These are phyloP conservation scores for Parapsyche elsis DNA, from an alignment of 1,140 invertebrate genomes.

Conservation along the genomic window DNA sequence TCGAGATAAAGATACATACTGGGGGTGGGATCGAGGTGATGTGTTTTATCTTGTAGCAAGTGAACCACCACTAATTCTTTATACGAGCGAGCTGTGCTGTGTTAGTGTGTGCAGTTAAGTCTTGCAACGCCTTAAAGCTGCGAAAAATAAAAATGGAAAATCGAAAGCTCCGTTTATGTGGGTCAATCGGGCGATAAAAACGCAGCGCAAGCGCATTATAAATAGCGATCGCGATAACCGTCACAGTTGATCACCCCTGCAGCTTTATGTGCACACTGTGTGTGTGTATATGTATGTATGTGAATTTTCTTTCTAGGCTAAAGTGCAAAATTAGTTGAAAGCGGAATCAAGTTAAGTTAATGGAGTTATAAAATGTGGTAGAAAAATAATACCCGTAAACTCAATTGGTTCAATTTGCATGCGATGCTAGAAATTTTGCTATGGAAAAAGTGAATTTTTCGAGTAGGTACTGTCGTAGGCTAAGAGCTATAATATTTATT, in stretches of 20 bases:
- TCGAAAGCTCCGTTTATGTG: background rate
- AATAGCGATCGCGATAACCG: background rate
- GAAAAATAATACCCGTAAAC: background rate
- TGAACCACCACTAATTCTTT: background rate
- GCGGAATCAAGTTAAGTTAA: background rate
- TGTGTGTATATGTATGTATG: too few species aligned
- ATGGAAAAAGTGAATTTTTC: too few species aligned
- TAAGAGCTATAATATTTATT: too few species aligned
- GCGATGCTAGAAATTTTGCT: too few species aligned
- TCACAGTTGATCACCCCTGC: too few species aligned
- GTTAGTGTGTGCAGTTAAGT: background rate
- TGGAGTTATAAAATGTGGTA: background rate
- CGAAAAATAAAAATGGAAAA: slow-evolving; percentile 14
- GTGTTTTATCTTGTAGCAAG: background rate
- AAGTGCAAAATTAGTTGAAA: background rate
- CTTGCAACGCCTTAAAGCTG: background rate
- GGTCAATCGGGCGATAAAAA: slow-evolving; percentile 22
- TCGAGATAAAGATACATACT: background rate
- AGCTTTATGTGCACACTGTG: too few species aligned
- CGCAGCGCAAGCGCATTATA: slow-evolving; percentile 1
- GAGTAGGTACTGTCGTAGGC: too few species aligned
- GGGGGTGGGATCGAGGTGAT: background rate
- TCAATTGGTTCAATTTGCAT: background rate
- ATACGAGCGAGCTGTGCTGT: background rate
- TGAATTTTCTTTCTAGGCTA: background rate